Evolutionary conservation across 2,113 vertebrate genomes (phyloP).

Genomic region (Chloropsis hardwickii): DNA sequence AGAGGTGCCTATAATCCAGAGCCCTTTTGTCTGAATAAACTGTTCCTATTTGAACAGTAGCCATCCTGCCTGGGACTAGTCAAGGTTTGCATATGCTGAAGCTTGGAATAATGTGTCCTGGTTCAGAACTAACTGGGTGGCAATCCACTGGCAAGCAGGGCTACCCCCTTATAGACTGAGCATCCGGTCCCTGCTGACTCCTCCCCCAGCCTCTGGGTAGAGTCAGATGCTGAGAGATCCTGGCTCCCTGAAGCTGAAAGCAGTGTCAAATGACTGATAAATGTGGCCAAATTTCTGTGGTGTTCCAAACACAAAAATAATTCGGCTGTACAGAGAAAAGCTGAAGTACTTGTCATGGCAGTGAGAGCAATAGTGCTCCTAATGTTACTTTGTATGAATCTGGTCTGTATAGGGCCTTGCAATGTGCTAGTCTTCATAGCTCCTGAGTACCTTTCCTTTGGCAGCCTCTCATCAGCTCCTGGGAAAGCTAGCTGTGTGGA

Average conservation of each 20-base stretch:
- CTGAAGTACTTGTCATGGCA: not conserved
- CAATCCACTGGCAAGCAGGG: not conserved
- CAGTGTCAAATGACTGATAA: not conserved
- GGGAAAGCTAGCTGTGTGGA: slow-evolving; percentile 21
- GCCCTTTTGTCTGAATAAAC: not conserved
- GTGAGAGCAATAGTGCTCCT: not conserved
- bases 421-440: not conserved
- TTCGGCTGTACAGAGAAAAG: not conserved
- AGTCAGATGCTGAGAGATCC: not conserved
- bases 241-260: not conserved
- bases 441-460: not conserved
- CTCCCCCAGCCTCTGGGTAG: not conserved
- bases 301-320: not conserved
- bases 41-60: not conserved
- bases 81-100: not conserved
- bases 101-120: accelerated
- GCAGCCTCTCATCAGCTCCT: not conserved
- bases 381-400: not conserved
- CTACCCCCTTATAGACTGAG: not conserved
- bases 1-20: not conserved
- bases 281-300: not conserved
- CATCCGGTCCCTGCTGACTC: not conserved
- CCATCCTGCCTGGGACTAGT: not conserved
- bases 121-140: not conserved
- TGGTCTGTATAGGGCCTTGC: not conserved